Base-by-base conservation (phyloP, 2,113 vertebrate species). In the Emydocephalus ijimae region DNA sequence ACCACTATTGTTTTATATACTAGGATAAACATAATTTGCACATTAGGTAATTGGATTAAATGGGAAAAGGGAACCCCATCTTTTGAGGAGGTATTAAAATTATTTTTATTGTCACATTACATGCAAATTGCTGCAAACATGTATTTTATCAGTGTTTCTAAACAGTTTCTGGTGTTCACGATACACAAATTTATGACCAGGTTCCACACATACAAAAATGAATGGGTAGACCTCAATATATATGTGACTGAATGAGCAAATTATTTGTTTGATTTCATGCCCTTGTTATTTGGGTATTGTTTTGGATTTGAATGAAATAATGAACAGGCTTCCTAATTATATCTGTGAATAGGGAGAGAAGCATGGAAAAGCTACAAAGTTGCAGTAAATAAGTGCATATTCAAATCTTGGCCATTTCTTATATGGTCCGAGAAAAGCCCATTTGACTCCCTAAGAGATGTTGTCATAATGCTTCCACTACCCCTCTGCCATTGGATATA, bases 81-180 rank as follows among this genome's bases (percentile, higher is more conserved):
- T 93, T 96, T 94, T 93, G 69, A 95, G 81, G 94, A 95, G 54
- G 91, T 0, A 57, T 89, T 93, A 92, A 95, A 94, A 54, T 0
- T 0, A 18, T 61, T 45, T 85, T 59, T 61, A 34, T 59, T 14
- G 7, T 6, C 9, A 90, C 26, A 56, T 26, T 59, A 50, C 21
- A 85, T 89, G 81, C 54, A 59, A 89, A 89, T n/a, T 59, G 45
- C 69, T 56, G 29, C 12, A 26, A 50, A 93, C 59, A 94, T 81
- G 29, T 59, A 88, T 52, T 87, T 11, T 95, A 50, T 91, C 92
- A 92, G 91, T 87, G 57, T 91, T 91, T 88, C 88, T 56, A 91
- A 89, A 92, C 21, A 94, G 87, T 91, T 90, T 92, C 88, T 45
- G 90, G 57, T 95, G 34, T 92, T 93, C 29, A 92, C 45, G 3